A percentile compares a stretch with the other conserved stretches of the same genome.
phyloP scores from a whole-genome alignment of 2,888 invertebrate species.

The Rotaria socialis region DNA sequence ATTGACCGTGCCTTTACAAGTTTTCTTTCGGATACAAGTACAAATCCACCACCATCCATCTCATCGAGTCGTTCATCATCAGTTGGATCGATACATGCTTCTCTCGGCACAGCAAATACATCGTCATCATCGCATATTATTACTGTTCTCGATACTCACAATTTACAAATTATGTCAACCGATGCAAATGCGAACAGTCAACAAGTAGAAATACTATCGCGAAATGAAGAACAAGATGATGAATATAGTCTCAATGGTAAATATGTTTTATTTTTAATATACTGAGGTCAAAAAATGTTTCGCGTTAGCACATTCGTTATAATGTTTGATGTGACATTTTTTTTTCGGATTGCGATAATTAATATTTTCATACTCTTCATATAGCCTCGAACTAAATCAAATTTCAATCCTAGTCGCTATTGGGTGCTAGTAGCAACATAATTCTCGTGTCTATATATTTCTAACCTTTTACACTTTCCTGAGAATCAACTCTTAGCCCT shows the following conservation, averaged over 20 bases:
- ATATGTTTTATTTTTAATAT: no score
- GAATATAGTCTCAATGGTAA: neutral
- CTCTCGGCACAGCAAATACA: neutral
- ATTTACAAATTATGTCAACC: neutral
- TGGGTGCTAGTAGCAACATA: no score
- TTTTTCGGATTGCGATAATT: no score
- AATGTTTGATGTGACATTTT: no score
- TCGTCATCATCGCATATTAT: neutral
- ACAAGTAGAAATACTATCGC: neutral
- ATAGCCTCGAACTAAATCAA: no score
- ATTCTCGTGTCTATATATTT: no score
- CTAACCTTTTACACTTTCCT: no score
- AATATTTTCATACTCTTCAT: no score
- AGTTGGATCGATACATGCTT: neutral
- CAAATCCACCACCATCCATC: neutral
- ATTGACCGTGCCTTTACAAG: conserved; percentile 12
- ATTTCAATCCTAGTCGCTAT: no score
- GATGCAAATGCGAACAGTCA: neutral
- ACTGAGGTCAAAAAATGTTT: no score
- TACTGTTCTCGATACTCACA: neutral
- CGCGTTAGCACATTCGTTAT: no score
- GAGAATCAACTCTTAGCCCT: no score
- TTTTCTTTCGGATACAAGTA: neutral
- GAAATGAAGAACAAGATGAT: neutral
- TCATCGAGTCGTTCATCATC: neutral